Evolutionary conservation across 53 echinoderm and acorn worm genomes (phyloP).

Genomic region (Holothuria scabra): DNA sequence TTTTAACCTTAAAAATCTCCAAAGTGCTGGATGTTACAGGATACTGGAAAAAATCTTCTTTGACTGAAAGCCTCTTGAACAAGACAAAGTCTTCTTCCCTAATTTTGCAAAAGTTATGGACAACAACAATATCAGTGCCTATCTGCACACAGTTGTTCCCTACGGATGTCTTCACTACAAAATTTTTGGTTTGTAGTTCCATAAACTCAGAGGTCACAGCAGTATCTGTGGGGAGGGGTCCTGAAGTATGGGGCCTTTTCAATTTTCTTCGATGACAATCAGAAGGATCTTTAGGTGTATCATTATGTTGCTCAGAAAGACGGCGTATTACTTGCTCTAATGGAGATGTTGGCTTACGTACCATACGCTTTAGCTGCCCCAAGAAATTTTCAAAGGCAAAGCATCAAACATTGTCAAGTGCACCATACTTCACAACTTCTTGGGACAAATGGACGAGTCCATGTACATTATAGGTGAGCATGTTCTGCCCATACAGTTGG

Average conservation of each 20-base stretch:
- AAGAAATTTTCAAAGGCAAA: conserved; percentile 44
- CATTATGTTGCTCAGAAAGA: conserved; percentile 14
- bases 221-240: no score
- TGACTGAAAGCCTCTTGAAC: conserved; percentile 13
- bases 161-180: not conserved
- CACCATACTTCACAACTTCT: conserved; percentile 37
- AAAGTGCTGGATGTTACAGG: not conserved
- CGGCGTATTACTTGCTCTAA: conserved; percentile 40
- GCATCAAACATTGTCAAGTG: conserved; percentile 37
- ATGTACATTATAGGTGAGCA: conserved; percentile 50
- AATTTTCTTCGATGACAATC: no score
- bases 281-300: no score
- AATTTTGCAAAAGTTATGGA: not conserved
- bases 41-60: not conserved
- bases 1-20: not conserved
- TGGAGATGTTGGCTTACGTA: conserved; percentile 50
- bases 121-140: conserved; percentile 4
- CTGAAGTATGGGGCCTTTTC: no score
- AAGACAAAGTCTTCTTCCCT: not conserved
- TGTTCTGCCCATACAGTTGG: conserved; percentile 58
- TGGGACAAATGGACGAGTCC: conserved; percentile 37
- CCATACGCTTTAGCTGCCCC: conserved; percentile 30
- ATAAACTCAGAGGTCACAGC: not conserved
- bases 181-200: not conserved
- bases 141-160: conserved; percentile 13